Percentiles rank a stretch among this genome's conserved stretches.
Conservation (phyloP, 2,888 invertebrate genomes). For the Calameuta idolon region DNA sequence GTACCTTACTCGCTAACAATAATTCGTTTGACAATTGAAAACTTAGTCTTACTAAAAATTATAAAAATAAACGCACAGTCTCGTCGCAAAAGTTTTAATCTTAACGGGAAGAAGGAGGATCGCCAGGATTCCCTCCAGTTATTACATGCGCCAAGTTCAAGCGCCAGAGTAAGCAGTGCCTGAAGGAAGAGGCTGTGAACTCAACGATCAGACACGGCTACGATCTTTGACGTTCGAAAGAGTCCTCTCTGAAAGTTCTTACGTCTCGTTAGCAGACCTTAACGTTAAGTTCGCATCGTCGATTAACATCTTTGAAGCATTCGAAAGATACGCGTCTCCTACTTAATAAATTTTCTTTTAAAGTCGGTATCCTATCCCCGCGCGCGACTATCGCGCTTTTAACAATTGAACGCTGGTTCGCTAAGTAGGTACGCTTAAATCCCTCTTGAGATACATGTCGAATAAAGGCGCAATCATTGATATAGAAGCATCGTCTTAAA, state of each 20-base stretch:
- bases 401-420: background rate
- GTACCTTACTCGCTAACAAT: background rate
- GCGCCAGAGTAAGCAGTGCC: background rate
- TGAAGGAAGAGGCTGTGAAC: background rate
- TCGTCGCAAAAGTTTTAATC: background rate
- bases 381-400: conserved; percentile 2
- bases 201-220: background rate
- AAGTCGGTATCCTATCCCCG: background rate
- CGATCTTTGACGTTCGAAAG: background rate
- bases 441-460: conserved; percentile 23
- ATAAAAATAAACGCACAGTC: background rate
- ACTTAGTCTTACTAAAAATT: conserved; percentile 15
- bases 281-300: background rate
- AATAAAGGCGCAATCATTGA: conserved; percentile 37
- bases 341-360: background rate
- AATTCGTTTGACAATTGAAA: background rate
- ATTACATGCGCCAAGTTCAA: background rate
- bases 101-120: background rate
- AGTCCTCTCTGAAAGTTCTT: background rate
- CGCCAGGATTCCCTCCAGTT: background rate
- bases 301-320: background rate
- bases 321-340: background rate
- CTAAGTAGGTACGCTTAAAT: conserved; percentile 4
- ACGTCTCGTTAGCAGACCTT: background rate
- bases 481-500: conserved; percentile 45